A percentile compares a stretch with the other conserved stretches of the same genome.
Evolutionary conservation across 2,113 vertebrate genomes (phyloP).

Genomic region (Sigmodon hispidus): DNA sequence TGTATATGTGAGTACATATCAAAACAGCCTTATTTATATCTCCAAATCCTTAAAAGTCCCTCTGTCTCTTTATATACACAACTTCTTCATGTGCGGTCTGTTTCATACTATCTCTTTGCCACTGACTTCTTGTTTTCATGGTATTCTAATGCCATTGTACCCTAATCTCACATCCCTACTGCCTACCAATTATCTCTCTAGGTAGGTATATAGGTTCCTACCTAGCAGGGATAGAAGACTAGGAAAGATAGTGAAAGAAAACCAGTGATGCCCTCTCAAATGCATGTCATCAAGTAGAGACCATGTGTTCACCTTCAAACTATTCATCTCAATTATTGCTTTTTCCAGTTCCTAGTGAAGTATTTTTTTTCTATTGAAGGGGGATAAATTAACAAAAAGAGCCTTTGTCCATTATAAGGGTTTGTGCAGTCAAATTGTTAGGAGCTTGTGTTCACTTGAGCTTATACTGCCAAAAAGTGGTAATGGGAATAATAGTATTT

Average conservation of each 20-base stretch:
- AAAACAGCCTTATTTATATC: slow-evolving; percentile 25
- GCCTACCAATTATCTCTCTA: background rate
- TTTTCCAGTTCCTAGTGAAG: background rate
- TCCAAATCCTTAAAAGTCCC: background rate
- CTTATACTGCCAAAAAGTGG: slow-evolving; percentile 2
- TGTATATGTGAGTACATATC: background rate
- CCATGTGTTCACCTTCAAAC: background rate
- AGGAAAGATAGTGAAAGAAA: background rate
- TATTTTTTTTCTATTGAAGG: background rate
- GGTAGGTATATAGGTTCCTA: background rate
- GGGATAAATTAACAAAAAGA: background rate
- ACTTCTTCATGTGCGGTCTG: background rate
- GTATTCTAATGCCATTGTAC: background rate
- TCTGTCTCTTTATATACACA: background rate
- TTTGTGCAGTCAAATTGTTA: background rate
- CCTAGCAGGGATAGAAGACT: background rate
- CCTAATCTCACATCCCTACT: background rate
- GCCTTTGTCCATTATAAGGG: background rate
- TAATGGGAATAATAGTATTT: background rate
- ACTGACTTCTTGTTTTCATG: background rate
- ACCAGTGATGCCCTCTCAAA: background rate
- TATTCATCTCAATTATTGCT: background rate
- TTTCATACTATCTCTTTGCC: background rate
- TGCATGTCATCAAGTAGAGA: background rate
- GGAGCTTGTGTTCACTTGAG: background rate